Base-by-base conservation (phyloP, 1,140 invertebrate species). In the Eufriesea mexicana region DNA sequence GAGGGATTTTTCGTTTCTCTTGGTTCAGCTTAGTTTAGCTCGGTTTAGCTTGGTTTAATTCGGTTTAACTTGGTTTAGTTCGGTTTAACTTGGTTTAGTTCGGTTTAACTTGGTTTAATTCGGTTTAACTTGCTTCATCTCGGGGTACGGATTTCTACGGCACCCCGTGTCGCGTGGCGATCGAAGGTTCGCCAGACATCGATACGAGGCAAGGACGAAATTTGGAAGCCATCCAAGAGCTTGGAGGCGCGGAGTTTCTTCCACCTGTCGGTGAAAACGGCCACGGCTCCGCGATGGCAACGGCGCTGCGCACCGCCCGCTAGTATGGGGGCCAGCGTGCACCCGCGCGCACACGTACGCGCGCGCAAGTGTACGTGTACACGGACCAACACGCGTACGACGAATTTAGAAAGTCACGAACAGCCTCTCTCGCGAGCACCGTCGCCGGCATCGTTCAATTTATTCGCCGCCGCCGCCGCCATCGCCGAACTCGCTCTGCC, bases 341-440 rank as follows among this genome's bases (percentile, higher is more conserved):
- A 2, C 23, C 47, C 0, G 62, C 28, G 66, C 49, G 75, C 57
- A 57, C 62, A 45, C 42, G 54, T n/a, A n/a, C n/a, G 10, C 16
- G 9, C 28, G 20, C 49, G 6, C 5, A 0, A 20, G 20, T 23
- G 42, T 23, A 49, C 42, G 5, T 8, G 59, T 45, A 35, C 4
- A 45, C 51, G 68, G 59, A 77, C 57, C 73, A 59, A 2, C 25
- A 20, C 61, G 9, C 61, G 4, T 20, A 35, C 9, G 61, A 16
- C 28, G 61, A 28, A 88, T 85, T 89, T 89, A 89, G 86, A 89
- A 88, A 89, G 87, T 88, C 87, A 85, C 84, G 76, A 85, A 80
- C 79, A 55, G 61, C 51, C n/a, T 28, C 45, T 59, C 55, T 62
- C 66, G 35, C 74, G 62, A 78, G 42, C 83, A 78, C 49, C 61